Percentiles rank a stretch among this genome's conserved stretches.
Evolutionary conservation across 2,113 vertebrate species (phyloP).

Genomic region (Orthonyx spaldingii): DNA sequence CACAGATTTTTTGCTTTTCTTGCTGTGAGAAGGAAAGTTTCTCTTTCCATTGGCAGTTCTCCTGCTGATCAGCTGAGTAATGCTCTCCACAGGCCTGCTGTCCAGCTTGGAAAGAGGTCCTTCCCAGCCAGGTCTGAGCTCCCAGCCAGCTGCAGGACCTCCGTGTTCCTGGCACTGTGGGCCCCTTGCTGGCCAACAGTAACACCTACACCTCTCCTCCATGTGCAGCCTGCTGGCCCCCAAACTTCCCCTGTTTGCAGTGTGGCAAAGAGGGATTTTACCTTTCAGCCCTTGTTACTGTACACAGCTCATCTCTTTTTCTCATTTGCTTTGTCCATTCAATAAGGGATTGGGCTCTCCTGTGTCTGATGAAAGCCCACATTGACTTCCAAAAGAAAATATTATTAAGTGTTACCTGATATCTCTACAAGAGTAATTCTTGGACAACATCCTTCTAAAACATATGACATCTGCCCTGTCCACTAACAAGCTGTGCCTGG

Average conservation of each 20-base stretch:
- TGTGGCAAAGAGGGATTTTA: not conserved
- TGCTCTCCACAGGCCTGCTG: conserved; percentile 50
- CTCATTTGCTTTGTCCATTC: not conserved
- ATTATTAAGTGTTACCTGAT: not conserved
- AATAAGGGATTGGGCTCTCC: not conserved
- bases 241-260: not conserved
- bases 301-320: not conserved
- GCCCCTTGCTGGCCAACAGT: conserved; percentile 4
- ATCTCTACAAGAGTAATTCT: not conserved
- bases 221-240: not conserved
- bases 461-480: not conserved
- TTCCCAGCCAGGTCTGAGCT: not conserved
- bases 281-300: not conserved
- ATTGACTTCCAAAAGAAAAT: not conserved
- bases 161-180: not conserved
- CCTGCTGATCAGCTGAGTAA: conserved; percentile 54
- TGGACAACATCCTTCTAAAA: not conserved
- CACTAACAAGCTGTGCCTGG: not conserved
- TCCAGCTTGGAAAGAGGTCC: conserved; percentile 41
- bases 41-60: conserved; percentile 40
- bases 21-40: conserved; percentile 48
- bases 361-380: not conserved
- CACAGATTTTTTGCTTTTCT: conserved; percentile 2
- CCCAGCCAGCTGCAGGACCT: conserved; percentile 36
- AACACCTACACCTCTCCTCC: conserved; percentile 30